Evolutionary conservation across 2,888 invertebrate species (phyloP).

Genomic region (Galerucella pusilla): DNA sequence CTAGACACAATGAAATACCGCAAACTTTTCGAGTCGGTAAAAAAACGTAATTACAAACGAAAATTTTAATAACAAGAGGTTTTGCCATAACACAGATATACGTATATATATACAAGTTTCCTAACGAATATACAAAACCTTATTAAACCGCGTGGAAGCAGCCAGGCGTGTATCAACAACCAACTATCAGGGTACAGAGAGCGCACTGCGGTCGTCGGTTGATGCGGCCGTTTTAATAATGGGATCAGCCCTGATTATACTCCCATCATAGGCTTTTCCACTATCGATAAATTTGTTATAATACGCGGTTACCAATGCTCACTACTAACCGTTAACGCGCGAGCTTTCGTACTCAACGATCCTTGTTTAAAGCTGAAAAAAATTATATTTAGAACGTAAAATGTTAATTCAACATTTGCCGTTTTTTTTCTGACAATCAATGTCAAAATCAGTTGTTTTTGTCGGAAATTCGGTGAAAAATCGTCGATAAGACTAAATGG

Average conservation of each 20-base stretch:
- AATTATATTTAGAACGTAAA: background rate
- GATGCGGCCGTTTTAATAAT: conserved; percentile 62
- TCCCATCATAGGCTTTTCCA: conserved; percentile 63
- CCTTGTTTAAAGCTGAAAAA: background rate
- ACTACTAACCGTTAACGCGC: background rate
- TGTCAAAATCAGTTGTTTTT: conserved; percentile 8
- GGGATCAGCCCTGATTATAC: conserved; percentile 64
- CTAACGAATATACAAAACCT: conserved; percentile 36
- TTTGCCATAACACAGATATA: conserved; percentile 4
- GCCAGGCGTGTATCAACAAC: conserved; percentile 38
- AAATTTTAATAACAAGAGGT: conserved; percentile 23
- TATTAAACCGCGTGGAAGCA: conserved; percentile 47
- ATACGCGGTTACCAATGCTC: conserved; percentile 30
- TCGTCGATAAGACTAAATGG: conserved; percentile 44
- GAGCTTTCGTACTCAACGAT: background rate
- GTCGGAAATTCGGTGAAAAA: conserved; percentile 16
- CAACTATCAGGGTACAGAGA: conserved; percentile 41
- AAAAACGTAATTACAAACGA: conserved; percentile 24
- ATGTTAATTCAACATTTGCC: background rate
- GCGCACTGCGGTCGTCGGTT: conserved; percentile 54
- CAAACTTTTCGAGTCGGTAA: background rate
- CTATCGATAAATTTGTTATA: conserved; percentile 60
- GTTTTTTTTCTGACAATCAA: background rate
- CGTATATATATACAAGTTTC: conserved; percentile 1
- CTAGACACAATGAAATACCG: conserved; percentile 11